Base-by-base conservation (phyloP, 1,140 invertebrate species). In the Polypedilum pembai region DNA sequence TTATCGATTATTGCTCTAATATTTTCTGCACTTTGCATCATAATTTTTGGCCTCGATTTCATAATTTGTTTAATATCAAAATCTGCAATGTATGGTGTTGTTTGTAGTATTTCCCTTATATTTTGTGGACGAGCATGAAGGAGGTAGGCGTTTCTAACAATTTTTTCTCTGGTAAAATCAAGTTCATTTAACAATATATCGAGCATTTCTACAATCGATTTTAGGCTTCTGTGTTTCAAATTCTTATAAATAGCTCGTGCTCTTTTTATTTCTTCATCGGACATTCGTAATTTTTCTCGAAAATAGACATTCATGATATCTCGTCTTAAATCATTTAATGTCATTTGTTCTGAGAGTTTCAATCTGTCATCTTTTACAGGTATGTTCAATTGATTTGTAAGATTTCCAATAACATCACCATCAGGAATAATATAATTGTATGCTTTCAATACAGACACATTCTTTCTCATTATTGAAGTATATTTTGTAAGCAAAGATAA, bases 121-220 rank as follows among this genome's bases (percentile, higher is more conserved):
- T 87, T 86, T 8, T 83, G 77, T 5, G 85, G 85, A 77, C 87
- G 83, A 10, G 82, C 79, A 75, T 85, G 81, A 66, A 87, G 81
- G 8, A 87, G 77, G 74, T 84, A 87, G 40, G 82, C 83, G 78
- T 87, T 86, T 73, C 85, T 84, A 45, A 78, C 83, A 3, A 87
- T 82, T 20, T 79, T 80, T 2, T 83, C 81, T 8, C 75, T 75
- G 41, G 83, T 76, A 76, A 87, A 84, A 75, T 84, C 83, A 0
- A 87, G 78, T 5, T 83, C 80, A 65, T 82, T 81, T 41, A 79
- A 78, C 1, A 85, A 79, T 72, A 86, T 77, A 18, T 85, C 76
- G 12, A 87, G 75, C 7, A 83, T 79, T 78, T 85, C 80, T 74
- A 83, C 80, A 5, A 87, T 84, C 17, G 84, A 83, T 33, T 76